Base-by-base conservation (phyloP, 2,888 invertebrate species). In the Parnassius apollo region DNA sequence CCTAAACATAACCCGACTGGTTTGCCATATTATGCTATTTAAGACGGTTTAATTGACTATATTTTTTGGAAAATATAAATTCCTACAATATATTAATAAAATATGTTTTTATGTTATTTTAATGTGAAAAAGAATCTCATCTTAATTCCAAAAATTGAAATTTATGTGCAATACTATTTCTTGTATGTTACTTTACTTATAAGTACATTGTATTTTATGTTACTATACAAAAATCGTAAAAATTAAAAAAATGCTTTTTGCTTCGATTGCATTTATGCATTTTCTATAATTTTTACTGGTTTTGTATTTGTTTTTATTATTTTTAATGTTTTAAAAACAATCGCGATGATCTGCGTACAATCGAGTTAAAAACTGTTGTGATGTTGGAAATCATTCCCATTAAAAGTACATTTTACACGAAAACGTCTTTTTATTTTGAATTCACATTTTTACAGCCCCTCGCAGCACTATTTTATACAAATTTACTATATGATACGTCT, bases 391-490 rank as follows among this genome's bases (percentile, higher is more conserved):
- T 82, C 86, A 86, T 87, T 86, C 81, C 82, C 88, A 90, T 87
- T 91, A 91, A 91, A 89, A 87, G 75, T 86, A 86, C 87, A 87
- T 88, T 90, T 88, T 88, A 85, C 86, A 88, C 85, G 67, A 68
- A 66, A 81, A 81, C 79, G 78, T 79, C 81, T 70, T 63, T 48
- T 51, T 45, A 53, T 59, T 59, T 62, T 10, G 57, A 18, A 25
- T 49, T 13, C 50, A 13, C 42, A 18, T 11, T 51, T 10, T 18
- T 22, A 2, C 22, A 35, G 4, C 35, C 35, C 7, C 7, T 35
- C 1, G 7, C 35, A 35, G 7, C 35, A 35, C 7, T 35, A 35
- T 35, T 35, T 35, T 35, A 7, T 35, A 35, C 35, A 35, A 35
- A 0, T 35, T 35, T 35, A 35, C 35, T 3, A 35, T 35, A 35